Percentiles rank a stretch among this genome's conserved stretches.
Evolutionary conservation across 2,888 invertebrate genomes (phyloP).

Genomic region (Habroteleia sp.): DNA sequence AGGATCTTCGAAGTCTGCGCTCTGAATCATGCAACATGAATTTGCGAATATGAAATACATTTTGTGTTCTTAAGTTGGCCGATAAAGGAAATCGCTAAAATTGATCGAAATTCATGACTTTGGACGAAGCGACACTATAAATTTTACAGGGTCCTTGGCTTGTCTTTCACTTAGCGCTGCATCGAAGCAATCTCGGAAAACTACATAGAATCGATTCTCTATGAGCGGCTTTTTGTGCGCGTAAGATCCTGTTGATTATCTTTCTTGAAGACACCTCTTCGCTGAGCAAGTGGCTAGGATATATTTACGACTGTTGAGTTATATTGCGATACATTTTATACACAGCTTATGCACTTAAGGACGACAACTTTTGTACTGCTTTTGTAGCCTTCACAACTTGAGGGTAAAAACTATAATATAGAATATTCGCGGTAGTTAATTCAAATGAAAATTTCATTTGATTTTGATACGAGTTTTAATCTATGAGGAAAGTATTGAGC

Average conservation of each 20-base stretch:
- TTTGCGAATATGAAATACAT: constrained; percentile 29
- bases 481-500: not conserved
- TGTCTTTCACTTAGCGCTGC: constrained; percentile 51
- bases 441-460: constrained; percentile 8
- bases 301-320: constrained; percentile 33
- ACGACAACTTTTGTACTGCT: constrained; percentile 60
- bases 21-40: not conserved
- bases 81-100: constrained; percentile 28
- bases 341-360: constrained; percentile 52
- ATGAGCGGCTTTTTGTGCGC: constrained; percentile 35
- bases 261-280: constrained; percentile 43
- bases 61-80: constrained; percentile 17
- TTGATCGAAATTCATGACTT: constrained; percentile 53
- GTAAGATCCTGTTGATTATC: constrained; percentile 44
- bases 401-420: constrained; percentile 39
- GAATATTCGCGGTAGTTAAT: constrained; percentile 2
- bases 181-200: constrained; percentile 27
- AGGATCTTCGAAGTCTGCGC: not conserved
- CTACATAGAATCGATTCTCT: constrained; percentile 39
- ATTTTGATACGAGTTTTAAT: not conserved
- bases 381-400: constrained; percentile 43
- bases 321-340: constrained; percentile 47
- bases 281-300: not conserved
- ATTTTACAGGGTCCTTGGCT: constrained; percentile 53
- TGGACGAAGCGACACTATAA: constrained; percentile 20